Base-by-base conservation (phyloP, 2,797 vertebrate genomes). In the Molossus alvarezi region DNA sequence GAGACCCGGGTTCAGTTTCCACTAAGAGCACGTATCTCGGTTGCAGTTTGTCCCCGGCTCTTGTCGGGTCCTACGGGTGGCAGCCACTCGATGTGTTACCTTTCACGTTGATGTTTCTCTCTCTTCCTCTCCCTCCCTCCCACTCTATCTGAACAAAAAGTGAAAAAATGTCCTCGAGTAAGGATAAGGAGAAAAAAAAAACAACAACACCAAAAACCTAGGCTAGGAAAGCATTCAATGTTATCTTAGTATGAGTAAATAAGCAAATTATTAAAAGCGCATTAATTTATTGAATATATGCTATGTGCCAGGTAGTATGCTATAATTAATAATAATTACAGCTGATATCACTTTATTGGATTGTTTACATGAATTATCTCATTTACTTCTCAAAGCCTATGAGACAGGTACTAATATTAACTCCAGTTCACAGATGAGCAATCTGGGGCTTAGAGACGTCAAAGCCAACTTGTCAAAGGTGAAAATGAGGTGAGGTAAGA, bases 231-330 rank as follows among this genome's bases (percentile, higher is more conserved):
- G 58, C 29, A 69, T 27, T 75, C 55, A n/a, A 77, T 64, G 27
- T 65, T 62, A 76, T 27, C 55, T 75, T 73, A 85, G 27, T 29
- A 3, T 33, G 33, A 48, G 1, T 48, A 69, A 81, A 29, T 45
- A 53, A 45, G 73, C 53, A 41, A 91, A 67, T 82, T 94, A 96
- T 62, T 60, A 62, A 92, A 83, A 90, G 51, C 82, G 13, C 21
- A 76, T 62, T 23, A 53, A 57, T 80, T 67, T 85, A 89, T 62
- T 75, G 33, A 87, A 80, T 81, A 81, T 55, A 55, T 33, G 60
- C 12, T 75, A 21, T 75, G 27, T 82, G 10, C 33, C 8, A 51
- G 25, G 62, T 55, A 93, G 27, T 45, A 80, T 27, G 7, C 45
- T 41, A 15, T 76, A 64, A 82, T 33, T 65, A 64, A 20, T n/a